These are phyloP conservation scores for Nomada lathburiana DNA, from an alignment of 2,888 invertebrate species.

Conservation along the genomic window DNA sequence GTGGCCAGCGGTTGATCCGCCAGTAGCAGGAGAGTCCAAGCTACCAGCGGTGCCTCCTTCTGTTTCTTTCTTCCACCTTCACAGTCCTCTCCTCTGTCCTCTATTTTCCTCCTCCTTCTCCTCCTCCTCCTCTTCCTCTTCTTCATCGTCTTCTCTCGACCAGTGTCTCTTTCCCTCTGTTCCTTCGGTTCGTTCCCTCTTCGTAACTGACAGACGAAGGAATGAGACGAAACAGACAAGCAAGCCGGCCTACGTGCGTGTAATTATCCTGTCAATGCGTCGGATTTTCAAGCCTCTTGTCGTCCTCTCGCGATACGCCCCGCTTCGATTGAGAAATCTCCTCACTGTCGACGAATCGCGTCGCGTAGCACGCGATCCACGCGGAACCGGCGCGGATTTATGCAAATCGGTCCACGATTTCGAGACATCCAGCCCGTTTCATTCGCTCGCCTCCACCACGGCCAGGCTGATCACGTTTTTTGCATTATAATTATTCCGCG, in stretches of 20 bases:
- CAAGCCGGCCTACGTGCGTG: slow-evolving; percentile 71
- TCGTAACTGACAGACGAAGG: slow-evolving; percentile 60
- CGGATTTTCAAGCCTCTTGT: slow-evolving; percentile 70
- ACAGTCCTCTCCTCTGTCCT: neutral
- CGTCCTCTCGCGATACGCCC: slow-evolving; percentile 63
- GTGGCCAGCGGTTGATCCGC: slow-evolving; percentile 64
- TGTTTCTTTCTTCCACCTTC: neutral
- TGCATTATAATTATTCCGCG: slow-evolving; percentile 24
- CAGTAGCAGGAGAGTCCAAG: slow-evolving; percentile 62
- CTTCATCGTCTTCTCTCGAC: neutral
- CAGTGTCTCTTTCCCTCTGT: neutral
- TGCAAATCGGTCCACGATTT: slow-evolving; percentile 43
- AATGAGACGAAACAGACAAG: slow-evolving; percentile 44
- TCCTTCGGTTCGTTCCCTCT: neutral
- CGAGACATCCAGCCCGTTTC: slow-evolving; percentile 3
- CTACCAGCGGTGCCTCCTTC: slow-evolving; percentile 52
- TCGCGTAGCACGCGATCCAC: slow-evolving; percentile 53
- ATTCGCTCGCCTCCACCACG: slow-evolving; percentile 14
- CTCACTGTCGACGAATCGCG: slow-evolving; percentile 47
- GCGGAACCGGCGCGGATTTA: slow-evolving; percentile 25
- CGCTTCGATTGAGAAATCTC: slow-evolving; percentile 67
- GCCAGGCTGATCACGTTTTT: slow-evolving; percentile 14
- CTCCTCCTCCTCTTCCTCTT: neutral
- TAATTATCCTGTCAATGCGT: slow-evolving; percentile 80
- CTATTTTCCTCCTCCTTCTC: neutral